Evolutionary conservation across 2,797 vertebrate species (phyloP), one percentile per base, ranked within the genome.

Genomic region (Dendrocincla tyrannina): DNA sequence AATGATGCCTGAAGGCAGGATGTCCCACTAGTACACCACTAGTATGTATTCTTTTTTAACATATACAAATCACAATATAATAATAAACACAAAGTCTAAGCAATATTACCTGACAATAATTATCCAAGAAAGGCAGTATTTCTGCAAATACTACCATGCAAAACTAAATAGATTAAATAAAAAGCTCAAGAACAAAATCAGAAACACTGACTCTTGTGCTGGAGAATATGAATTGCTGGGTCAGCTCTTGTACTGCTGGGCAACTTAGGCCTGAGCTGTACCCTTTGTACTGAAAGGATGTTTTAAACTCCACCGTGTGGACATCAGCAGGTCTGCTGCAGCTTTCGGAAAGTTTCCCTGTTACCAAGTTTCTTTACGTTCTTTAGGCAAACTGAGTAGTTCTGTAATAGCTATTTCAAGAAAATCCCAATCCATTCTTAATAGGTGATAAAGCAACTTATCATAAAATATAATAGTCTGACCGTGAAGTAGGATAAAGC

Each of bases 301-400:
- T 25, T 68, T 58, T 85, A 55, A 66, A 46, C 90, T 56, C 96
- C 97, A 93, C 88, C 85, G 33, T 68, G 94, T 90, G 97, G 97
- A 81, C 82, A 83, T 75, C 58, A 91, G 49, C 89, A 89, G 81
- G n/a, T 73, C 80, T 80, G 91, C 17, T 78, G 85, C 49, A 88
- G 76, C 62, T 76, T 94, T 66, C 55, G 76, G 53, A 78, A 66
- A 41, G 47, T 23, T 79, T 41, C 33, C 35, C 39, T 39, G 42
- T 60, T 13, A 16, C 25, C 19, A 50, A 30, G 17, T 20, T 78
- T 49, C 32, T 32, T n/a, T 13, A 14, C 19, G 78, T 58, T 88
- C 77, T 47, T 93, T 17, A 85, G 62, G 32, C 37, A 88, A 95
- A 91, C 13, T 3, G 67, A 91, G 67, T 42, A 91, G 49, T 13